Evolutionary conservation across 2,888 invertebrate genomes (phyloP).

Genomic region (Scaptomyza parva): DNA sequence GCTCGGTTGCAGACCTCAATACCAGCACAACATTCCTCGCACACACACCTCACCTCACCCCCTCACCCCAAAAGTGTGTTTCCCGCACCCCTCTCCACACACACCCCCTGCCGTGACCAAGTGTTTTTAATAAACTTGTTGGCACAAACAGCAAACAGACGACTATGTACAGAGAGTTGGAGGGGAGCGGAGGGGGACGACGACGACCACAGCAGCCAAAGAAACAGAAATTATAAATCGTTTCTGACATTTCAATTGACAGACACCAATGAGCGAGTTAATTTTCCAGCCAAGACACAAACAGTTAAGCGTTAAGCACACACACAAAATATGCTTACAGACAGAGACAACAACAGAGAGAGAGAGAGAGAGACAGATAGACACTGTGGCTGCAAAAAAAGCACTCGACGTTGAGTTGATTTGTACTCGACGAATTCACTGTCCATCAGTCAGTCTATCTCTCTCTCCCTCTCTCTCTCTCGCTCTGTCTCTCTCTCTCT

Average conservation of each 20-base stretch:
- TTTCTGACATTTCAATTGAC: slow-evolving; percentile 82
- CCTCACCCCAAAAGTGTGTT: not conserved
- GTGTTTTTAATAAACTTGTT: slow-evolving; percentile 79
- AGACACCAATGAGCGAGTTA: slow-evolving; percentile 82
- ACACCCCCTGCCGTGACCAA: slow-evolving; percentile 13
- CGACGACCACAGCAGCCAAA: slow-evolving; percentile 34
- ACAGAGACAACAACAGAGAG: slow-evolving; percentile 13
- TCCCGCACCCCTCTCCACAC: not conserved
- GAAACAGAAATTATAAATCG: slow-evolving; percentile 80
- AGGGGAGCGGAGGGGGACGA: slow-evolving; percentile 1
- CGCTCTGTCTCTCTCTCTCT: not conserved
- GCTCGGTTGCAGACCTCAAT: slow-evolving; percentile 13
- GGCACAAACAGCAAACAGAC: slow-evolving; percentile 25
- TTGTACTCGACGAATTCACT: not conserved
- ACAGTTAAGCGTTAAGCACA: slow-evolving; percentile 43
- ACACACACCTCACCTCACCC: not conserved
- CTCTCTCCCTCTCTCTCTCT: too few relatives aligned
- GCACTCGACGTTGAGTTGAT: slow-evolving; percentile 46
- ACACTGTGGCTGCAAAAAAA: slow-evolving; percentile 56
- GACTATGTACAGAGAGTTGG: slow-evolving; percentile 42
- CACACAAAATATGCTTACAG: slow-evolving; percentile 8
- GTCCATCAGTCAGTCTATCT: too few relatives aligned
- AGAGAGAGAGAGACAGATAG: not conserved
- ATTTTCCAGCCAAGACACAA: slow-evolving; percentile 66
- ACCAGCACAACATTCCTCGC: slow-evolving; percentile 2